A percentile compares a stretch with the other conserved stretches of the same genome.
These are phyloP conservation scores for Toxotes chatareus DNA, from an alignment of 2,113 vertebrate species.

Conservation along the genomic window DNA sequence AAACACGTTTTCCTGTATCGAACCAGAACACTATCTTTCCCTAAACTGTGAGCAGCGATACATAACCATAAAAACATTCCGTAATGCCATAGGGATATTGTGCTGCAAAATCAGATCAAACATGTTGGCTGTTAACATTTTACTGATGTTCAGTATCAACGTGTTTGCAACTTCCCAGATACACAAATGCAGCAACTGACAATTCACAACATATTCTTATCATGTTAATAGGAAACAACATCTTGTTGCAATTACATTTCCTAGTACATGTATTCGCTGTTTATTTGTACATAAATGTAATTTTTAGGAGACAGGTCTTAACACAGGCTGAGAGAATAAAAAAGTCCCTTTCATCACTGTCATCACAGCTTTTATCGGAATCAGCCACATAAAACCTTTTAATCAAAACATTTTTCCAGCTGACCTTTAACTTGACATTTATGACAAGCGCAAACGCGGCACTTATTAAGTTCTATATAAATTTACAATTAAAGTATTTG, in stretches of 20 bases:
- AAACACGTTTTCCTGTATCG: neutral
- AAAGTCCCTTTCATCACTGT: neutral
- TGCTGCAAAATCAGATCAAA: too few species aligned
- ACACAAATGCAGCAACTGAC: too few species aligned
- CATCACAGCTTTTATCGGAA: conserved; percentile 11
- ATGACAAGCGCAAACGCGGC: conserved; percentile 3
- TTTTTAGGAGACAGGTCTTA: neutral
- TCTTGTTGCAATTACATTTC: too few species aligned
- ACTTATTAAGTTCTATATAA: neutral
- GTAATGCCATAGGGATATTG: neutral
- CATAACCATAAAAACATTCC: neutral
- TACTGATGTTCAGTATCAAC: too few species aligned
- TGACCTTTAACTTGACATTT: conserved; percentile 44
- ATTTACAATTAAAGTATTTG: neutral
- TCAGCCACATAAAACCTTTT: conserved; percentile 13
- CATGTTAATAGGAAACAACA: too few species aligned
- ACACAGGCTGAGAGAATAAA: neutral
- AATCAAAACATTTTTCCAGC: conserved; percentile 25
- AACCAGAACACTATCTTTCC: neutral
- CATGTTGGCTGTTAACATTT: too few species aligned
- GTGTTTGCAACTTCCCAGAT: too few species aligned
- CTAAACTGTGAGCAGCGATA: neutral
- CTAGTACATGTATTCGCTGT: too few species aligned
- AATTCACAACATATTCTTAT: too few species aligned
- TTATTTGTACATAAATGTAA: too few species aligned